Conservation (phyloP, 2,797 vertebrate species). For the Paguma larvata region DNA sequence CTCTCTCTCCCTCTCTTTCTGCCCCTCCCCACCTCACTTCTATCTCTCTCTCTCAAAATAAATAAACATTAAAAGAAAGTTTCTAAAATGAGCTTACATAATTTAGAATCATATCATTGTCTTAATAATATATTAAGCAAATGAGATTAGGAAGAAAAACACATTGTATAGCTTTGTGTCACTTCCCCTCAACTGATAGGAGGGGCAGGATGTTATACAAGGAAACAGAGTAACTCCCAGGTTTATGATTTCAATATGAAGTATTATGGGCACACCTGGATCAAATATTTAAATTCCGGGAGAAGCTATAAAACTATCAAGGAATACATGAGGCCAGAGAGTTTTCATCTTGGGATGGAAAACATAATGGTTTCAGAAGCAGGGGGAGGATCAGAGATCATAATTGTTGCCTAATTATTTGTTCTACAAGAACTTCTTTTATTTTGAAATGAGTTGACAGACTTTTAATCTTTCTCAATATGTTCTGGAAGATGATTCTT, state of each 20-base stretch:
- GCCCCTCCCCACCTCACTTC: no score
- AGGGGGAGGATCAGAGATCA: background rate
- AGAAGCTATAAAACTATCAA: slow-evolving; percentile 27
- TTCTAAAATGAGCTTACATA: background rate
- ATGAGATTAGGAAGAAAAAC: background rate
- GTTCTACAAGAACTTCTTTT: background rate
- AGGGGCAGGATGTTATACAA: accelerated
- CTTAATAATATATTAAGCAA: slow-evolving; percentile 16
- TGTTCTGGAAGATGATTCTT: slow-evolving; percentile 21
- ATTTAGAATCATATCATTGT: background rate
- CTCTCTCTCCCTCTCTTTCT: no score
- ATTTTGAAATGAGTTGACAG: slow-evolving; percentile 42
- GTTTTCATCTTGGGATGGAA: background rate
- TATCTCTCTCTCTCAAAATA: no score
- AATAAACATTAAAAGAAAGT: background rate
- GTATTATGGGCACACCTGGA: background rate
- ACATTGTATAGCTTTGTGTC: background rate
- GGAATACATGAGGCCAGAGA: background rate
- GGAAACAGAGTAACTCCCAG: background rate
- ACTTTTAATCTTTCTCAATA: slow-evolving; percentile 9
- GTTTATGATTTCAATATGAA: background rate
- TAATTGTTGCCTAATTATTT: background rate
- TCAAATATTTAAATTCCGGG: background rate
- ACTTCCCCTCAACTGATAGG: background rate
- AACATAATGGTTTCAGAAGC: background rate